phyloP scores from a whole-genome alignment of 1,140 invertebrate genomes.

The Paraescarpia echinospica region DNA sequence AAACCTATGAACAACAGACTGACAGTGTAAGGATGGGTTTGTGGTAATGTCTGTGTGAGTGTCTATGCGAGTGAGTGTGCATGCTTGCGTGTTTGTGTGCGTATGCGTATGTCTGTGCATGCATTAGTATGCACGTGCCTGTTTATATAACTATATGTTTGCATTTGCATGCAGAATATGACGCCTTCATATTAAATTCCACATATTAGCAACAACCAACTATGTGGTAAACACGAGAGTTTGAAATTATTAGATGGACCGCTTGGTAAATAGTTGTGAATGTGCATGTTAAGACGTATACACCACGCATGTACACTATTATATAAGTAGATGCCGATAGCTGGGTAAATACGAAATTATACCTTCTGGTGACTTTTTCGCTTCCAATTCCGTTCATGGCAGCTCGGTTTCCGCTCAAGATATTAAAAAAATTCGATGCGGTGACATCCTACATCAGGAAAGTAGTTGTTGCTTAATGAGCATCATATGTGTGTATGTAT shows the following conservation, averaged over 20 bases:
- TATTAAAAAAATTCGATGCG: slow-evolving; percentile 22
- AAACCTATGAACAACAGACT: no score
- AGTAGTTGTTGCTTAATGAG: neutral
- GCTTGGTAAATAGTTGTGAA: no score
- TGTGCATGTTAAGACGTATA: no score
- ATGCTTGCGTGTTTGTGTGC: neutral
- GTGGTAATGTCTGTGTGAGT: neutral
- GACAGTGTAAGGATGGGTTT: no score
- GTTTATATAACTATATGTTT: neutral
- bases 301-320: no score
- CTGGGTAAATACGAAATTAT: neutral
- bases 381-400: slow-evolving; percentile 19
- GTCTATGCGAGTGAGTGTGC: no score
- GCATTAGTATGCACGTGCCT: neutral
- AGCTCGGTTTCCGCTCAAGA: slow-evolving; percentile 17
- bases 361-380: slow-evolving; percentile 29
- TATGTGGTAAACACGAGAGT: no score
- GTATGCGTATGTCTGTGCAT: neutral
- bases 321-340: no score
- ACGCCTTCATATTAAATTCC: no score
- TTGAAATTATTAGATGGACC: no score
- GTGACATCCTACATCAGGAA: slow-evolving; percentile 16
- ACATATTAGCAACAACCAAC: no score
- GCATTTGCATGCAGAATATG: neutral
- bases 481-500: neutral